Evolutionary conservation across 1,140 invertebrate genomes (phyloP).

Genomic region (Rhopalosiphum maidis): DNA sequence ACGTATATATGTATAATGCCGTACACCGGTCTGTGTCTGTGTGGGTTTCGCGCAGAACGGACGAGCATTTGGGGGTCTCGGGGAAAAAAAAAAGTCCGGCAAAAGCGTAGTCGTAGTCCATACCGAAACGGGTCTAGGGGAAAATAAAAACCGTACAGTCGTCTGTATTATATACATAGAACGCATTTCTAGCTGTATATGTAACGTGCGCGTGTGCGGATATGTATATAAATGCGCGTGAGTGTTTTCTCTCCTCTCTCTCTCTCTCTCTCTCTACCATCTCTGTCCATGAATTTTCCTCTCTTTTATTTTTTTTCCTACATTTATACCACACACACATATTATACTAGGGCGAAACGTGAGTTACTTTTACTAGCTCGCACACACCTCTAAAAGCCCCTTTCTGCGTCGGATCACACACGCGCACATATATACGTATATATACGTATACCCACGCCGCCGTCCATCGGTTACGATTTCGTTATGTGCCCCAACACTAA

Average conservation of each 20-base stretch:
- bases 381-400: conserved; percentile 33
- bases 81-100: neutral
- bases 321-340: neutral
- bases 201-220: neutral
- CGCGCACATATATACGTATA: neutral
- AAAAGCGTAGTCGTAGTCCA: neutral
- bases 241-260: conserved; percentile 12
- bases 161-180: neutral
- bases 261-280: neutral
- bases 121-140: neutral
- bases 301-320: neutral
- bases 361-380: conserved; percentile 47
- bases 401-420: neutral
- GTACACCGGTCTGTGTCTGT: too few relatives aligned
- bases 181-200: neutral
- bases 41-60: neutral
- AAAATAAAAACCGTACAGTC: conserved; percentile 41
- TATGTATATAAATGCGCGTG: neutral
- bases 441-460: neutral
- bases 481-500: neutral
- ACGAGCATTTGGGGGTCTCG: neutral
- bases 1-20: too few relatives aligned
- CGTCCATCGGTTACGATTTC: conserved; percentile 29
- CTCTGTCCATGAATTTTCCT: neutral
- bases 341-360: neutral